Conservation (phyloP, 2,888 invertebrate genomes). For the Lordiphosa andalusiaca region DNA sequence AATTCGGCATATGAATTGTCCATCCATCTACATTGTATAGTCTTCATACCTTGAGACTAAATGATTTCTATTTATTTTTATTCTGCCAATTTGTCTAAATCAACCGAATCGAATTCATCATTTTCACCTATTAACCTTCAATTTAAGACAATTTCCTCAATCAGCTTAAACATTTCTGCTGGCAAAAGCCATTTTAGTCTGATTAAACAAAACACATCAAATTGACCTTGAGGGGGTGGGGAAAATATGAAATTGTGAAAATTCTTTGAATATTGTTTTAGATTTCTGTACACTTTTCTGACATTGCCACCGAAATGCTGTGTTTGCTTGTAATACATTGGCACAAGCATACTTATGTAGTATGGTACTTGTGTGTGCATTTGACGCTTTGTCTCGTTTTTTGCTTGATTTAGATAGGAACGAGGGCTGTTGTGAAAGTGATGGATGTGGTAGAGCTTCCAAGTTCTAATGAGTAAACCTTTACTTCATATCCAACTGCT, state of each 20-base stretch:
- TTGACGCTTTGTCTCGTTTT: too few relatives aligned
- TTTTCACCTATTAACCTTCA: conserved; percentile 50
- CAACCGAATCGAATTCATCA: conserved; percentile 16
- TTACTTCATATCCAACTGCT: too few relatives aligned
- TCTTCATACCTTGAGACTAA: conserved; percentile 19
- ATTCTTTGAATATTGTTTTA: conserved; percentile 10
- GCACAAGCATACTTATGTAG: too few relatives aligned
- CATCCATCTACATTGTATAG: not conserved
- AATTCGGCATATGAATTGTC: conserved; percentile 7
- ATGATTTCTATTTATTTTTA: conserved; percentile 18
- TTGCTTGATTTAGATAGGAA: too few relatives aligned
- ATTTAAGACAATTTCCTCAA: conserved; percentile 23
- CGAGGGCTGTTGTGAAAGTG: too few relatives aligned
- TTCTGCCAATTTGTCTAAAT: conserved; percentile 20
- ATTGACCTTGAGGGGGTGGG: not conserved
- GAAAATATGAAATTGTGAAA: not conserved
- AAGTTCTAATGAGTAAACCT: too few relatives aligned
- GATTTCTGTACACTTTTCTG: too few relatives aligned
- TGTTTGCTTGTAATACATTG: too few relatives aligned
- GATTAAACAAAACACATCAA: conserved; percentile 4
- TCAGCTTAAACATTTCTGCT: conserved; percentile 11
- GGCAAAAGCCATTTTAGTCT: conserved; percentile 2
- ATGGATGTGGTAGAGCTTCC: too few relatives aligned
- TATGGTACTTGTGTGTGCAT: too few relatives aligned
- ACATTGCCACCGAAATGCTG: too few relatives aligned